Evolutionary conservation across 2,113 vertebrate genomes (phyloP).

Genomic region (Pan troglodytes): NHGRI_mPanTro3-v2.1_pri NC_072404.2:138584501-138585000

Average conservation of each 20-base stretch:
- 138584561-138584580: neutral
- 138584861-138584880: neutral
- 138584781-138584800: neutral
- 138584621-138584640: neutral
- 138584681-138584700: neutral
- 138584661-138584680: slow-evolving; percentile 12
- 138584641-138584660: neutral
- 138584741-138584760: neutral
- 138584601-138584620: neutral
- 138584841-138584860: neutral
- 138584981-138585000: neutral
- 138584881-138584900: slow-evolving; percentile 25
- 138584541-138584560: neutral
- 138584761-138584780: slow-evolving; percentile 32
- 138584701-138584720: neutral
- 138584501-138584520: neutral
- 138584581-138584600: slow-evolving; percentile 17
- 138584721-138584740: neutral
- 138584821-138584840: slow-evolving; percentile 14
- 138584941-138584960: neutral
- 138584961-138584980: slow-evolving; percentile 35
- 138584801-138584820: slow-evolving; percentile 46
- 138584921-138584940: neutral
- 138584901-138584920: neutral
- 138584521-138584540: neutral